Evolutionary conservation across 2,113 vertebrate genomes (phyloP).

Genomic region (Raja brachyura): DNA sequence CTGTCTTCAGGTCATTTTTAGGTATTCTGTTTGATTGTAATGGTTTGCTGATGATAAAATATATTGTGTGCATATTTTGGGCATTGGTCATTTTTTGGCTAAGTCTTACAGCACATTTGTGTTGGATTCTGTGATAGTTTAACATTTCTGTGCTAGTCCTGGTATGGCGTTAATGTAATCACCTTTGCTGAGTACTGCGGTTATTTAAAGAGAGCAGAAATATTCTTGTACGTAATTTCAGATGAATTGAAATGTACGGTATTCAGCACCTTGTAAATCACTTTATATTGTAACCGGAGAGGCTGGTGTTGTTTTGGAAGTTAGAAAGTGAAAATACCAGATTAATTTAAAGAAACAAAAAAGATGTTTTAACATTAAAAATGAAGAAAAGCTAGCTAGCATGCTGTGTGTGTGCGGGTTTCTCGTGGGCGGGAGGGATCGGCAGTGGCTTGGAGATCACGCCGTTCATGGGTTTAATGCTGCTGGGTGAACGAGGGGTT

Average conservation of each 20-base stretch:
- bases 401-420: neutral
- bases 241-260: slow-evolving; percentile 57
- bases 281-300: slow-evolving; percentile 60
- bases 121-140: slow-evolving; percentile 6
- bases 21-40: slow-evolving; percentile 27
- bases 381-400: neutral
- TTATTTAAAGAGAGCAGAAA: slow-evolving; percentile 48
- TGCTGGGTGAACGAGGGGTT: neutral
- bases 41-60: slow-evolving; percentile 29
- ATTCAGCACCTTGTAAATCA: slow-evolving; percentile 52
- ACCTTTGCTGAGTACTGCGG: slow-evolving; percentile 41
- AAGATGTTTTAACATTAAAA: slow-evolving; percentile 26
- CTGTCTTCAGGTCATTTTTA: slow-evolving; percentile 13
- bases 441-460: neutral
- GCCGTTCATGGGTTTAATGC: neutral
- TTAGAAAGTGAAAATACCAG: slow-evolving; percentile 47
- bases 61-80: slow-evolving; percentile 23
- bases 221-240: slow-evolving; percentile 66
- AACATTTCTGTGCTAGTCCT: slow-evolving; percentile 23
- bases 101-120: neutral
- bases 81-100: slow-evolving; percentile 11
- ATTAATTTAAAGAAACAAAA: neutral
- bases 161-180: slow-evolving; percentile 50
- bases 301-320: slow-evolving; percentile 49
- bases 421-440: neutral